phyloP scores from a whole-genome alignment of 1,140 invertebrate genomes.

The Sminthurides bifidus region DNA sequence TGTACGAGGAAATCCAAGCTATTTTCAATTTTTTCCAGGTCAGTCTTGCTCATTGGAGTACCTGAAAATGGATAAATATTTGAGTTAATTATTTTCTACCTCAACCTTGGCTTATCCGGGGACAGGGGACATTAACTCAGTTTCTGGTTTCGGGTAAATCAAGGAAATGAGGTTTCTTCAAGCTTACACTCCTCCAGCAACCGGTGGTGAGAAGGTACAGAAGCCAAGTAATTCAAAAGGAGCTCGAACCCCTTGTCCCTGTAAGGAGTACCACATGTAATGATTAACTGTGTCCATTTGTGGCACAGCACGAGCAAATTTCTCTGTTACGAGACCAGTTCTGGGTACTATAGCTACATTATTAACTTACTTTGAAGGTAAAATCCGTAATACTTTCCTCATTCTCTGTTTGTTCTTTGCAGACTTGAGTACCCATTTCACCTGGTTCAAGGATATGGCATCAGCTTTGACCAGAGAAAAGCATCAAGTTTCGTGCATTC shows the following conservation, averaged over 20 bases:
- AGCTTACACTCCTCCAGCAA: conserved; percentile 1
- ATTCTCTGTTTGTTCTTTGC: conserved; percentile 7
- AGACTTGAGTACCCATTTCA: conserved; percentile 12
- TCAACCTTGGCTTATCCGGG: too few species aligned
- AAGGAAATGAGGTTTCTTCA: not conserved
- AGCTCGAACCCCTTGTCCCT: too few species aligned
- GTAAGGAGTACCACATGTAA: too few species aligned
- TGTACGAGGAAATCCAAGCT: conserved; percentile 5
- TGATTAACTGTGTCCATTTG: too few species aligned
- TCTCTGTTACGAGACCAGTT: not conserved
- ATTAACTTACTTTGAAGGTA: conserved; percentile 5
- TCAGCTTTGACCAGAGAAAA: too few species aligned
- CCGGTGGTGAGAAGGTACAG: not conserved
- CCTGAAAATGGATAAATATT: not conserved
- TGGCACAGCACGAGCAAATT: not conserved
- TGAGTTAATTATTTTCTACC: not conserved
- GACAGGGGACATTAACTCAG: too few species aligned
- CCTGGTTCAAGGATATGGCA: too few species aligned
- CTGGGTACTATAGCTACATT: too few species aligned
- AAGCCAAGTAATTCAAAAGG: too few species aligned
- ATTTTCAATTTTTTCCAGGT: not conserved
- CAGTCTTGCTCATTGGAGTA: not conserved
- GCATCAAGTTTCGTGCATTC: too few species aligned
- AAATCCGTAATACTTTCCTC: conserved; percentile 8
- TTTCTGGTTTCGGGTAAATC: too few species aligned